Evolutionary conservation across 1,140 invertebrate genomes (phyloP), one percentile per base, ranked within the genome.

Genomic region (Apis cerana): DNA sequence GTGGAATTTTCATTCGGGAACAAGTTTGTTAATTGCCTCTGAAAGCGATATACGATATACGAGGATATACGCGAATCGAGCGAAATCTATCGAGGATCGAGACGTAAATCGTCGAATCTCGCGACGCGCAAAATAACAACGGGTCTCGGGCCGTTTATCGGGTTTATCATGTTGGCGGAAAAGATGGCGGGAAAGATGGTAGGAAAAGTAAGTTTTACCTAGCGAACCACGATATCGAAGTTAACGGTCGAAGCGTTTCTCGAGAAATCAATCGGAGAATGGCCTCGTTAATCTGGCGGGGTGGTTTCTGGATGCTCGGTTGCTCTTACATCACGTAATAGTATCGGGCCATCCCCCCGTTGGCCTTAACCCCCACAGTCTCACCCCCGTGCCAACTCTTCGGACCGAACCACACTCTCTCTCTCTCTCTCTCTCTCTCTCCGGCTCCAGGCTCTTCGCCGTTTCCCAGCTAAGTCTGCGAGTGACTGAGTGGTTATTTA

Each of bases 401-500:
- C 70, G 72, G 80, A 61, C 72, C 80, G 72, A 79, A 72, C 61
- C 27, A 61, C 76, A 62, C 62, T 65, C 21, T 56, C 81, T 65
- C 52, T 61, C 52, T 65, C 58, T 48, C 70, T 62, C 78, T 69
- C 68, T 64, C 54, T 62, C 43, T 68, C 58, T 19, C 50, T 61
- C 61, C 52, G 54, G 64, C 79, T 77, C 72, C 68, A 58, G 54
- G 64, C 79, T 77, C 72, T 81, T 74, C 43, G 43, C 85, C 88
- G 85, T 88, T 89, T 89, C 89, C 88, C 86, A 84, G 89, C 85
- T 88, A 89, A 90, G 91, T 89, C 91, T 91, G 89, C 90, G 90
- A 94, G 93, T 94, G 93, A 94, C 93, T 94, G 93, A 94, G 93
- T 94, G 93, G 93, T 94, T 94, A 94, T 94, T 94, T 94, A 94